These are phyloP conservation scores for Artibeus jamaicensis DNA, from an alignment of 2,797 vertebrate genomes.

Conservation along the genomic window DNA sequence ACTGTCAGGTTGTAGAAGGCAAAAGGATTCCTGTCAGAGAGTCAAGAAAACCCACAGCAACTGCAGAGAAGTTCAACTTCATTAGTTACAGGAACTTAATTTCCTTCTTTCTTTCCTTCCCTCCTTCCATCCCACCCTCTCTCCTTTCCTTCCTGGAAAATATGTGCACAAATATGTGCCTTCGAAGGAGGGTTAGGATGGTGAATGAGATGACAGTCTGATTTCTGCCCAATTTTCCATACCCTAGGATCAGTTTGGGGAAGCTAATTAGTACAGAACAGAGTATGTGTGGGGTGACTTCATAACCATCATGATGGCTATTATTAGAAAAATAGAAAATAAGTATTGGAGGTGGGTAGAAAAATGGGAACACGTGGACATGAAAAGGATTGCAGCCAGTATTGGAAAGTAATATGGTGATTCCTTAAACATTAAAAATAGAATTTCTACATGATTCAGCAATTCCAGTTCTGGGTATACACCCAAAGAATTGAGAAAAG, in stretches of 20 bases:
- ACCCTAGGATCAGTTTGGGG: neutral
- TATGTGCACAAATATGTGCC: neutral
- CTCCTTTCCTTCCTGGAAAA: neutral
- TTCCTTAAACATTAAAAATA: neutral
- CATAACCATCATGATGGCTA: neutral
- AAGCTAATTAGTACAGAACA: neutral
- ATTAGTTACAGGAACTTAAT: neutral
- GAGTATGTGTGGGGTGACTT: neutral
- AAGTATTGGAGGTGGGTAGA: neutral
- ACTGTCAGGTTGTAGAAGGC: neutral
- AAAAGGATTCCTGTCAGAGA: neutral
- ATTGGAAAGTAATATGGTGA: neutral
- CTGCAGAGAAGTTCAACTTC: neutral
- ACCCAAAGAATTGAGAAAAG: neutral
- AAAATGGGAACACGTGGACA: neutral
- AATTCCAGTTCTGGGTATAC: neutral
- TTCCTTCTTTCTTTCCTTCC: neutral
- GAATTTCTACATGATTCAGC: neutral
- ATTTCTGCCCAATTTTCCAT: neutral
- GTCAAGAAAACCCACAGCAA: neutral
- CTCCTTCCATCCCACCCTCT: neutral
- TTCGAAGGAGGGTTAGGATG: neutral
- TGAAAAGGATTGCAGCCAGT: neutral
- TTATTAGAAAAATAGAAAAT: neutral
- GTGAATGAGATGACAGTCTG: neutral